Evolutionary conservation across 2,888 invertebrate species (phyloP).

Genomic region (Cylindroiulus punctatus): DNA sequence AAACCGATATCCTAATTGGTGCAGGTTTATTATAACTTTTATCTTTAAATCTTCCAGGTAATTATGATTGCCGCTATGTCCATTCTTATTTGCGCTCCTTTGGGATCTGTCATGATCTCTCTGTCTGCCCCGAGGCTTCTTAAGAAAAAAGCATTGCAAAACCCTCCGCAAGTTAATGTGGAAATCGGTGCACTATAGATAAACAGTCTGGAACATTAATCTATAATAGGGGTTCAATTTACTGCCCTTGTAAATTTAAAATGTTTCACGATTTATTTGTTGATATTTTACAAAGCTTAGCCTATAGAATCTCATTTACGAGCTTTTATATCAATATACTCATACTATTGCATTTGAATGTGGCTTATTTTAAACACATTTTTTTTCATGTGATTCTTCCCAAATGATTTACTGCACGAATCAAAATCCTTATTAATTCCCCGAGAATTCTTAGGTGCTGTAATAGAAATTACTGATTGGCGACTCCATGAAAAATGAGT

Average conservation of each 20-base stretch:
- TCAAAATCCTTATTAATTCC: too few relatives aligned
- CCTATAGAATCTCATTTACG: background rate
- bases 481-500: too few relatives aligned
- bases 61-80: constrained; percentile 56
- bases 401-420: too few relatives aligned
- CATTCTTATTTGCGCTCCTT: constrained; percentile 55
- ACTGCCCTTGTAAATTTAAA: background rate
- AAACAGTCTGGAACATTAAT: too few relatives aligned
- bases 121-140: constrained; percentile 45
- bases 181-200: constrained; percentile 49
- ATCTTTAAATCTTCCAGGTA: constrained; percentile 39
- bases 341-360: background rate
- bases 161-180: constrained; percentile 12
- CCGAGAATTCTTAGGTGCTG: too few relatives aligned
- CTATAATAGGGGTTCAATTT: too few relatives aligned
- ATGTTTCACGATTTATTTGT: background rate
- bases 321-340: background rate
- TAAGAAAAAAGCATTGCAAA: constrained; percentile 40
- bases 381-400: too few relatives aligned
- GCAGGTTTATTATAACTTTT: background rate
- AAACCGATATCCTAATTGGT: background rate
- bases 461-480: too few relatives aligned
- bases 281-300: background rate
- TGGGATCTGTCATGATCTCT: constrained; percentile 52
- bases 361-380: background rate